Evolutionary conservation across 1,140 invertebrate species (phyloP).

Genomic region (Batillaria attramentaria): DNA sequence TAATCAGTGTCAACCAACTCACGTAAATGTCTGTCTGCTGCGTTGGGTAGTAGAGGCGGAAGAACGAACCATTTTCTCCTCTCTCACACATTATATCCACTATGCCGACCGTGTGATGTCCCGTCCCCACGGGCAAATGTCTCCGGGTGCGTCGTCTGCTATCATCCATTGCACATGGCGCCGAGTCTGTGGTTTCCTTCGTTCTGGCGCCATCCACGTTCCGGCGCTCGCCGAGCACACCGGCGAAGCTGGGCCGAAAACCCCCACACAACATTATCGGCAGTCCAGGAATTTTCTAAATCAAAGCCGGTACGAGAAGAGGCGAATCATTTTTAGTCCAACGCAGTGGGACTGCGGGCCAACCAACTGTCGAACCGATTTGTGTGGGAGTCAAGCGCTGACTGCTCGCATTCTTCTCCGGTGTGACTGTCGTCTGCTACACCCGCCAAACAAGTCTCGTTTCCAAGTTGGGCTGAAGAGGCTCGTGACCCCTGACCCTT

Average conservation of each 20-base stretch:
- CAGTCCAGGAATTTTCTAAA: neutral
- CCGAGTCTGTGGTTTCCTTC: neutral
- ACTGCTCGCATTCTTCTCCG: neutral
- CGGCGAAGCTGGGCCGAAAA: neutral
- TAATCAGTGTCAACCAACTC: slow-evolving; percentile 19
- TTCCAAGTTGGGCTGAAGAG: slow-evolving; percentile 2
- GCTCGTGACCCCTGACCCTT: neutral
- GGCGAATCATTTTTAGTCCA: neutral
- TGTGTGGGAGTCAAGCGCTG: neutral
- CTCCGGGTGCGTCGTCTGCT: slow-evolving; percentile 39
- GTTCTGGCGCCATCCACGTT: neutral
- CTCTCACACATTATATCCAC: slow-evolving; percentile 62
- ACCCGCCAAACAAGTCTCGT: slow-evolving; percentile 13
- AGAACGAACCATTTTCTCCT: slow-evolving; percentile 54
- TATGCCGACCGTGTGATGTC: slow-evolving; percentile 62
- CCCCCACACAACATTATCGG: slow-evolving; percentile 6
- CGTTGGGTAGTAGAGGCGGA: slow-evolving; percentile 63
- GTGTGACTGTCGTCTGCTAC: slow-evolving; percentile 16
- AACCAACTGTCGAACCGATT: no score
- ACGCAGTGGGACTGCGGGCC: neutral
- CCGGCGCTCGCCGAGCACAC: neutral
- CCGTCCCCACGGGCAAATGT: slow-evolving; percentile 58
- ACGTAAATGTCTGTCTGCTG: slow-evolving; percentile 50
- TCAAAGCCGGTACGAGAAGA: neutral
- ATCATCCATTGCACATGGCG: neutral